Evolutionary conservation across 2,797 vertebrate species (phyloP), one percentile per base, ranked within the genome.

Genomic region (Margarornis squamiger): DNA sequence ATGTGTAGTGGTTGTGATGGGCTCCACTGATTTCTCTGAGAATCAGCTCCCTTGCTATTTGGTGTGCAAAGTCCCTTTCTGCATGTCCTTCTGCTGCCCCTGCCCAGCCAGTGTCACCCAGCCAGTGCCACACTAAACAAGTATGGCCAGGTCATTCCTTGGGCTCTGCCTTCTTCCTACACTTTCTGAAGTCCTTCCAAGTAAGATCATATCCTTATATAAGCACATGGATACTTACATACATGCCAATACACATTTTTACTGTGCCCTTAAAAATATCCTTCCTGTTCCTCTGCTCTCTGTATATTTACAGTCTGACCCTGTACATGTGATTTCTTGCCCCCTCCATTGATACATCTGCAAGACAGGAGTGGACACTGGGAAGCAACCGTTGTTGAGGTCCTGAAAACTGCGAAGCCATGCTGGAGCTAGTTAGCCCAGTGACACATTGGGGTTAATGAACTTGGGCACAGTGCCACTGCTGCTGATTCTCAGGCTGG

Each of bases 61-160:
- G 65, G 27, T 3, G 13, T 63, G 43, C 80, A 55, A 87, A 59
- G 29, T 71, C 58, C 23, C 14, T 49, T 86, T 68, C 26, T 49
- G 39, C 43, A 58, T 7, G 88, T 62, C 78, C 63, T 96, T 86
- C 78, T 36, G 19, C 49, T 90, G 72, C 14, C 17, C 43, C 58
- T 78, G n/a, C 36, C 34, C 46, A 73, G 12, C 21, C 43, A 59
- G 48, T 13, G 73, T 3, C 68, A 20, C 39, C 14, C 48, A 57
- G 8, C 21, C 68, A 32, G 7, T 32, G 45, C 46, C 3, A 1
- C 43, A 30, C 26, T 34, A 11, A 90, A 46, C n/a, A 52, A 41
- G 15, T 46, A 39, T 0, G 7, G 14, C 9, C 34, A 1, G 0
- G 5, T 41, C 54, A 20, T 10, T 57, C 30, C 36, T 48, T 38